Evolutionary conservation across 2,797 vertebrate genomes (phyloP).

Genomic region (Hoplostethus atlanticus): DNA sequence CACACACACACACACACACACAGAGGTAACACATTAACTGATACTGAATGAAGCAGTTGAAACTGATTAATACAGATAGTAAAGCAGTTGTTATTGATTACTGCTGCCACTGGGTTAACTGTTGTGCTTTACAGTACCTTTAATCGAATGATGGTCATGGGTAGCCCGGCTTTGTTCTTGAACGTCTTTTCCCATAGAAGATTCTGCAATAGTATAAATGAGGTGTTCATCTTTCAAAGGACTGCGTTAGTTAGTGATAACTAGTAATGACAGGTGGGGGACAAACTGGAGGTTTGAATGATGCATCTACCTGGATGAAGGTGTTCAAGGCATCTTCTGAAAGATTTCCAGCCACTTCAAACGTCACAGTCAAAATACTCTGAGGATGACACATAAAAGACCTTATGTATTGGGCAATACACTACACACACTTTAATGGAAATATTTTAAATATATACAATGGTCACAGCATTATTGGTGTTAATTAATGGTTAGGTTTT

Average conservation of each 20-base stretch:
- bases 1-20: constrained; percentile 49
- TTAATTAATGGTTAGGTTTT: no score
- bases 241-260: constrained; percentile 10
- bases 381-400: constrained; percentile 65
- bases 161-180: constrained; percentile 85
- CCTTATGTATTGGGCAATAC: background rate
- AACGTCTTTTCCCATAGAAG: constrained; percentile 95
- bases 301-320: constrained; percentile 91
- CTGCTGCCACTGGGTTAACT: constrained; percentile 17
- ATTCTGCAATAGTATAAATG: constrained; percentile 82
- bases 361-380: constrained; percentile 94
- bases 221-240: constrained; percentile 55
- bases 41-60: constrained; percentile 26
- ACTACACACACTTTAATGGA: background rate
- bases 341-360: constrained; percentile 91
- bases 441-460: background rate
- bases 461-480: background rate
- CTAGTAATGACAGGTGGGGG: constrained; percentile 25
- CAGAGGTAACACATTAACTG: constrained; percentile 69
- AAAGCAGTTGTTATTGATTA: constrained; percentile 52
- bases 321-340: constrained; percentile 91
- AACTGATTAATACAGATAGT: constrained; percentile 51
- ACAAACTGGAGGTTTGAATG: constrained; percentile 7
- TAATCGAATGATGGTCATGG: constrained; percentile 93
- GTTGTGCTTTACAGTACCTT: constrained; percentile 85